phyloP scores from a whole-genome alignment of 1,140 invertebrate genomes.

The Trialeurodes vaporariorum region DNA sequence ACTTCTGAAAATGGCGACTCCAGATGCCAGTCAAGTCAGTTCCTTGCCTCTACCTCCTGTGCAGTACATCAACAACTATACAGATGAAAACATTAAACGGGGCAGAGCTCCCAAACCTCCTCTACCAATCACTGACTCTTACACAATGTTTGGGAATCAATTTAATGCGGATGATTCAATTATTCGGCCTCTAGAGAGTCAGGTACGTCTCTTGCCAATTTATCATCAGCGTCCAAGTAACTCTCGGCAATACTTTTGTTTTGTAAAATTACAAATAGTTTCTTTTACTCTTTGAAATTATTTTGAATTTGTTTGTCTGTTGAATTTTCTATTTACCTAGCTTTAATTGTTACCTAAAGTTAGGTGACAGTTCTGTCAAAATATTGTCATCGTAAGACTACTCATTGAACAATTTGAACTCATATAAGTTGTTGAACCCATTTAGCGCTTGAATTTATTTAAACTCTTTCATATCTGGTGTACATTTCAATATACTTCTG shows the following conservation, averaged over 20 bases:
- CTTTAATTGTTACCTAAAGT: too few relatives aligned
- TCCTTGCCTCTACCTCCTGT: conserved; percentile 84
- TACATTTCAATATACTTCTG: too few relatives aligned
- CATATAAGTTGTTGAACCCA: too few relatives aligned
- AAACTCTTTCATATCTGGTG: too few relatives aligned
- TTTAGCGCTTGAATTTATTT: too few relatives aligned
- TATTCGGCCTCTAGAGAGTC: conserved; percentile 82
- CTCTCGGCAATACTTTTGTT: too few relatives aligned
- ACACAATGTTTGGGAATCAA: conserved; percentile 89
- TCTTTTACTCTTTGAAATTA: neutral
- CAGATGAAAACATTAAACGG: conserved; percentile 83
- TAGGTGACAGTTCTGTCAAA: too few relatives aligned
- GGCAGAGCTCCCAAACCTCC: conserved; percentile 80
- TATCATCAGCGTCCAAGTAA: too few relatives aligned
- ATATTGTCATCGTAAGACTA: too few relatives aligned
- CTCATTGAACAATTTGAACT: too few relatives aligned
- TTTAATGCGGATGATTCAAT: conserved; percentile 92
- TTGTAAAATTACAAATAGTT: neutral
- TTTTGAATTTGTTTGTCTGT: conserved; percentile 6
- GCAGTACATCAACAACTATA: conserved; percentile 85
- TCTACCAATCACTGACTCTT: conserved; percentile 74
- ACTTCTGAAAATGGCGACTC: conserved; percentile 19
- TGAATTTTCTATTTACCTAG: too few relatives aligned
- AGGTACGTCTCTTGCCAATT: too few relatives aligned
- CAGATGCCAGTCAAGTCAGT: conserved; percentile 70